These are phyloP conservation scores for Palaemon carinicauda DNA, from an alignment of 1,140 invertebrate species.

Conservation along the genomic window DNA sequence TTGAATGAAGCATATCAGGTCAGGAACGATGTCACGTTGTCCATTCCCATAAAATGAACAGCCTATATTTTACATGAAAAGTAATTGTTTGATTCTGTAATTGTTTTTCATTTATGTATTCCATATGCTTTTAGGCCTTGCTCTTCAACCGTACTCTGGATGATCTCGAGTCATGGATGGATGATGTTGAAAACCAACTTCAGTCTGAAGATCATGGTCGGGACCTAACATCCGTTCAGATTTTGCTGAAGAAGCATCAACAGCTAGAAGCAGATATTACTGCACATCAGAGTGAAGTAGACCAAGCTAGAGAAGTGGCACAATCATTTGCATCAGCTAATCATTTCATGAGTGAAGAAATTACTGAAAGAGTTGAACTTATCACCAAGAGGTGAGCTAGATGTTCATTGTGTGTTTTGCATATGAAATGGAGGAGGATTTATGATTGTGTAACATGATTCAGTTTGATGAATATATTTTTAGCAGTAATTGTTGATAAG, in stretches of 20 bases:
- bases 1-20: conserved; percentile 88
- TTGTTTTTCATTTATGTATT: conserved; percentile 11
- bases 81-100: not conserved
- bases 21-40: not conserved
- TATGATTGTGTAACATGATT: not conserved
- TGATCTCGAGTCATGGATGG: conserved; percentile 90
- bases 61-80: not conserved
- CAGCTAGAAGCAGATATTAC: conserved; percentile 82
- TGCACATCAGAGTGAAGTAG: conserved; percentile 69
- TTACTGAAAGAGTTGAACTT: conserved; percentile 75
- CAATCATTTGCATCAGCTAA: conserved; percentile 76
- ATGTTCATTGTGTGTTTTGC: not conserved
- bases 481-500: not conserved
- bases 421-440: not conserved
- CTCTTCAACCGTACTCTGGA: conserved; percentile 85
- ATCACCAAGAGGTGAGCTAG: conserved; percentile 71
- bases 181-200: conserved; percentile 83
- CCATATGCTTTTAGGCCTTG: conserved; percentile 71
- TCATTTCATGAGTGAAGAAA: conserved; percentile 87
- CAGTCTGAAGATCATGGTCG: conserved; percentile 82
- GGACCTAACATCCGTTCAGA: conserved; percentile 83
- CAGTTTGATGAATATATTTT: not conserved
- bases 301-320: conserved; percentile 73
- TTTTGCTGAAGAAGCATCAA: conserved; percentile 83
- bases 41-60: not conserved